Evolutionary conservation across 64 coral and sea anemone genomes (phyloP), one percentile per base, ranked within the genome.

Genomic region (Anthopleura sola): DNA sequence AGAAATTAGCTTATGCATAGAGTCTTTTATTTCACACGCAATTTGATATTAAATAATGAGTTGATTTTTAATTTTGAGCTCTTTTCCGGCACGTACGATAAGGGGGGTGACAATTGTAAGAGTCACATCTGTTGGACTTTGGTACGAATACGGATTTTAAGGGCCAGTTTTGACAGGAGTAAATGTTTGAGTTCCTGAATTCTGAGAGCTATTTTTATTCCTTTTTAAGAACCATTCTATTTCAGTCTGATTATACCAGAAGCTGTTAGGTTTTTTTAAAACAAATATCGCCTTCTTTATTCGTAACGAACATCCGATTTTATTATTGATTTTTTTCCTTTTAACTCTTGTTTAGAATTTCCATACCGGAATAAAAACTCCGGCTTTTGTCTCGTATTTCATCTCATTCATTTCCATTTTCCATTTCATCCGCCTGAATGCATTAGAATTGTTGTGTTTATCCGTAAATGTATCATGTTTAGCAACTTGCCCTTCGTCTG

Each of bases 41-140:
- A 71, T 12, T 71, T 71, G 66, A 71, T 71, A 71, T 71, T 23
- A 6, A 68, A 71, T 71, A 71, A 71, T 71, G 66, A 71, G 66
- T 20, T 16, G 66, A 2, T 34, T 34, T 71, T 71, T 3, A 14
- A 14, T 32, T 16, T 71, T n/a, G 66, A 4, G 29, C 28, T 71
- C 66, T 71, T 71, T 32, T 32, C 66, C 29, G 66, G 29, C 29
- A 71, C 66, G 66, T 71, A 71, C 66, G 66, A 71, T 71, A 34
- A 34, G 31, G 14, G 3, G 14, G 66, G 34, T 71, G 66, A 34
- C 66, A 33, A 8, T 14, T 34, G 66, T 7, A 28, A 66, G 60
- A 66, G 24, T 6, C 6, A 4, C 11, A 23, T n/a, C 23, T 71
- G 31, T 71, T 71, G 31, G 34, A 71, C 2, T 16, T 1, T 71